Percentiles rank a stretch among this genome's conserved stretches.
phyloP scores from a whole-genome alignment of 1,140 invertebrate species.

The Eueides isabella region DNA sequence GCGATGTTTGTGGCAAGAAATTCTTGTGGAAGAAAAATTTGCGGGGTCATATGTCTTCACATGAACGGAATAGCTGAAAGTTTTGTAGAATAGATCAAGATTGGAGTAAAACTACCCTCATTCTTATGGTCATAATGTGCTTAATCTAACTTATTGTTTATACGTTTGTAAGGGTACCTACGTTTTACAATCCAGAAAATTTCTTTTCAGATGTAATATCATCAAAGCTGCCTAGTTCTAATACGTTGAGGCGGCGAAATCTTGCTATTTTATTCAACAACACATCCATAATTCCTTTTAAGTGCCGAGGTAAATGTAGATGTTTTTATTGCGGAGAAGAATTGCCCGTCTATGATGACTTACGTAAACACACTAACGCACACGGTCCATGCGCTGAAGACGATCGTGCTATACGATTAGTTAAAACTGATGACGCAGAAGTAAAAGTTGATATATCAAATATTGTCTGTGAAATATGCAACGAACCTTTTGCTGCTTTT shows the following conservation, averaged over 20 bases:
- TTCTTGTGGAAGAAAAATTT: constrained; percentile 74
- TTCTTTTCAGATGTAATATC: constrained; percentile 63
- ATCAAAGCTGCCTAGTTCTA: constrained; percentile 33
- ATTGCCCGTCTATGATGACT: constrained; percentile 54
- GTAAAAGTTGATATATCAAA: constrained; percentile 69
- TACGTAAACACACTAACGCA: constrained; percentile 63
- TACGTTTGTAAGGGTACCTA: constrained; percentile 29
- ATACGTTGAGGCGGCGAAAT: constrained; percentile 40
- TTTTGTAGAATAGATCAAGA: background rate
- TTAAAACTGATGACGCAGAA: constrained; percentile 62
- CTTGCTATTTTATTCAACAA: constrained; percentile 62
- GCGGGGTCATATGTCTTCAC: constrained; percentile 57
- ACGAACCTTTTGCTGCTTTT: constrained; percentile 51
- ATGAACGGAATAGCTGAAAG: constrained; percentile 42
- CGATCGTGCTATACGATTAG: constrained; percentile 54
- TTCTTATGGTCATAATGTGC: constrained; percentile 8
- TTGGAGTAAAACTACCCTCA: constrained; percentile 33
- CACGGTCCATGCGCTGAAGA: constrained; percentile 58
- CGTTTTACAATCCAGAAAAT: constrained; percentile 40
- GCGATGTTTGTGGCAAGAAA: constrained; percentile 85
- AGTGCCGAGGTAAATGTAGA: constrained; percentile 64
- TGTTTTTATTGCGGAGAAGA: constrained; percentile 70
- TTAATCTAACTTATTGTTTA: background rate
- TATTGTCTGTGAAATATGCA: constrained; percentile 62
- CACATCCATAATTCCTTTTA: constrained; percentile 70